Evolutionary conservation across 2,113 vertebrate species (phyloP).

Genomic region (Candoia aspera): DNA sequence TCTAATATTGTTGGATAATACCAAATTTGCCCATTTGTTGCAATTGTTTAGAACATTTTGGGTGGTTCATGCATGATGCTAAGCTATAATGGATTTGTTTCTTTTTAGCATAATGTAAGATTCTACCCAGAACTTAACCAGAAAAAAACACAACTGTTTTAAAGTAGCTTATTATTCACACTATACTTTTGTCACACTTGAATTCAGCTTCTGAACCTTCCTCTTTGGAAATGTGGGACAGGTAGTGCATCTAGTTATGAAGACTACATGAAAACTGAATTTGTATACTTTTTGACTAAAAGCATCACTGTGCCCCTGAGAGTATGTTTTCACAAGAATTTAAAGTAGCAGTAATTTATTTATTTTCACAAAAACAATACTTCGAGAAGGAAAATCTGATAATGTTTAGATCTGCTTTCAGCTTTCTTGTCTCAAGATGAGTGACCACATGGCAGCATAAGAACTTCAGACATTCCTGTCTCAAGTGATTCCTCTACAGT

Average conservation of each 20-base stretch:
- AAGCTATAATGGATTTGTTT: no score
- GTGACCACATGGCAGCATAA: background rate
- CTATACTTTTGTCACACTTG: no score
- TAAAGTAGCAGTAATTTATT: background rate
- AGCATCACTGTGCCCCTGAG: background rate
- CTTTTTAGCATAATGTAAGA: no score
- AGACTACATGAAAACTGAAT: no score
- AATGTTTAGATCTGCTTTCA: background rate
- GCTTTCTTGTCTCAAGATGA: background rate
- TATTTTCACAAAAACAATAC: background rate
- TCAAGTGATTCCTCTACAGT: background rate
- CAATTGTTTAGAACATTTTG: background rate
- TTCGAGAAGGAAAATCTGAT: background rate
- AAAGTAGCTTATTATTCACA: no score
- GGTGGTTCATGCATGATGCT: no score
- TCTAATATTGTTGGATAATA: no score
- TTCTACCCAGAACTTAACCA: no score
- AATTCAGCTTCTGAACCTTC: background rate
- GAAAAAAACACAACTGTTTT: no score
- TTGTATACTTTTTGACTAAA: background rate
- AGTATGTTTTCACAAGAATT: background rate
- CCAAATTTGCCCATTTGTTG: background rate
- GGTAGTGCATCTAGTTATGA: no score
- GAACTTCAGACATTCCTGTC: background rate
- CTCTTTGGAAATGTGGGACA: background rate